Conservation (phyloP, 2,113 vertebrate species). For the Phalacrocorax carbo region DNA sequence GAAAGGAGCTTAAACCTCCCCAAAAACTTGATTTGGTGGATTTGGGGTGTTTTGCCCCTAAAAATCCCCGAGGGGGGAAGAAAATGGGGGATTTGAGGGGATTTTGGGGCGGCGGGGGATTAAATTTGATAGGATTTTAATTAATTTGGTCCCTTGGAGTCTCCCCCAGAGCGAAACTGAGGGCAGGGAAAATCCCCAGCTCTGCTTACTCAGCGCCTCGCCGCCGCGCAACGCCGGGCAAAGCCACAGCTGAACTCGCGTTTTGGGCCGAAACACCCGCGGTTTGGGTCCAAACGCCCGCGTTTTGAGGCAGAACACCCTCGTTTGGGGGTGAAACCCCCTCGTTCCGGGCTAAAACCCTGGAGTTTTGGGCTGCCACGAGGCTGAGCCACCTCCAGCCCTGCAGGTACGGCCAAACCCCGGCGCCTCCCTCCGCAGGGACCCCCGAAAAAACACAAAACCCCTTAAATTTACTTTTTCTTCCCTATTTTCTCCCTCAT, state of each 20-base stretch:
- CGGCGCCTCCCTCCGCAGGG: background rate
- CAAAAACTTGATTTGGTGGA: background rate
- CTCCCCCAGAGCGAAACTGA: background rate
- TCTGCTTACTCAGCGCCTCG: background rate
- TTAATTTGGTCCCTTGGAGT: background rate
- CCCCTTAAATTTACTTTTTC: background rate
- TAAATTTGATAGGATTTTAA: background rate
- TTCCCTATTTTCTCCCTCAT: background rate
- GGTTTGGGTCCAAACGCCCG: background rate
- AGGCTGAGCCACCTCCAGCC: background rate
- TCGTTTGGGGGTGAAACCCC: background rate
- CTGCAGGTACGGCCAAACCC: background rate
- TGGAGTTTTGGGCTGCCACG: background rate
- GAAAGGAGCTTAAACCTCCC: background rate
- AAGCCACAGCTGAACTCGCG: background rate
- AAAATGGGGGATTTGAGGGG: fast-evolving
- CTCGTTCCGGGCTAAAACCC: background rate
- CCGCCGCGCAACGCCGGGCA: background rate
- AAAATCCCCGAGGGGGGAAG: background rate
- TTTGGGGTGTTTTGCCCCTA: background rate
- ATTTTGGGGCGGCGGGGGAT: too few species aligned
- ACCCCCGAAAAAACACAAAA: too few species aligned
- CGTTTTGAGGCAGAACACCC: background rate
- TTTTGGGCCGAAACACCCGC: background rate
- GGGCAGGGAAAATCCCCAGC: background rate